phyloP scores from a whole-genome alignment of 2,888 invertebrate species.

The Sminthurinus aureus region DNA sequence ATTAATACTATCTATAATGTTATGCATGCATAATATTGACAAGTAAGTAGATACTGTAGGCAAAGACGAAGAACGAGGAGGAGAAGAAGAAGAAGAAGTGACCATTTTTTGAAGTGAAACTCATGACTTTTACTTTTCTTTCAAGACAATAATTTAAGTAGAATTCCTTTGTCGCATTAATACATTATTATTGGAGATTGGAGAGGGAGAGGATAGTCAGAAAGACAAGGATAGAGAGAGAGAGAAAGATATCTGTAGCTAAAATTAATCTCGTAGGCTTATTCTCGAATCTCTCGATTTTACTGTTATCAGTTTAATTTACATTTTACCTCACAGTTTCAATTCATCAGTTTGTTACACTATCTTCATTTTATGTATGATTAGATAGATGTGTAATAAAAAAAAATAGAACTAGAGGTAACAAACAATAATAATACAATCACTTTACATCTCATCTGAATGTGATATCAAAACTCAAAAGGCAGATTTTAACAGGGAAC shows the following conservation, averaged over 20 bases:
- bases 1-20: not conserved
- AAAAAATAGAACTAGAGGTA: too few relatives aligned
- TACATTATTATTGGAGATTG: not conserved
- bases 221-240: not conserved
- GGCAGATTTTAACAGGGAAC: too few relatives aligned
- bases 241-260: not conserved
- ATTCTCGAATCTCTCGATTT: not conserved
- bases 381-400: too few relatives aligned
- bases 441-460: too few relatives aligned
- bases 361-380: too few relatives aligned
- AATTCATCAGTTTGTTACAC: not conserved
- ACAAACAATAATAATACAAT: too few relatives aligned
- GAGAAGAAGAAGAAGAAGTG: not conserved
- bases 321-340: not conserved
- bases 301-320: not conserved
- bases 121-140: conserved; percentile 18
- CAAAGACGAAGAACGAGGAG: not conserved
- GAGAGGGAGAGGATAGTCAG: not conserved
- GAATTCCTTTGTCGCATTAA: not conserved
- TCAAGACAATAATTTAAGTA: not conserved
- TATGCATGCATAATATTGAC: not conserved
- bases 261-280: not conserved
- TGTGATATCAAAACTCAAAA: too few relatives aligned
- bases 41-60: not conserved
- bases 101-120: conserved; percentile 21